Evolutionary conservation across 1,140 invertebrate genomes (phyloP).

Genomic region (Plectrocnemia conspersa): DNA sequence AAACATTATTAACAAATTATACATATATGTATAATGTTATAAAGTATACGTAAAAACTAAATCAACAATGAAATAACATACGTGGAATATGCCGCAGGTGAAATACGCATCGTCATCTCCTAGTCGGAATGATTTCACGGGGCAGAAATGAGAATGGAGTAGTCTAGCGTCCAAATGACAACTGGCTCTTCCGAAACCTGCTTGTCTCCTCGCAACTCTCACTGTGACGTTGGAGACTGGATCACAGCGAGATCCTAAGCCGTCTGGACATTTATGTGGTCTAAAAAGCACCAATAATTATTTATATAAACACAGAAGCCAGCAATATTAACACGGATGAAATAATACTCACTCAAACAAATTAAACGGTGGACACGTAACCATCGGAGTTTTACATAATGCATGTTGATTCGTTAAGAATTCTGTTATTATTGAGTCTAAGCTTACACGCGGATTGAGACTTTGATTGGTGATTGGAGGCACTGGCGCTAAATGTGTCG

Average conservation of each 20-base stretch:
- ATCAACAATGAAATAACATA: constrained; percentile 31
- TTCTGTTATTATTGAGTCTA: constrained; percentile 92
- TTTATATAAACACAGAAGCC: constrained; percentile 7
- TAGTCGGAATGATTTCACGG: constrained; percentile 74
- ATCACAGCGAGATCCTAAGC: constrained; percentile 66
- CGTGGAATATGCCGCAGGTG: constrained; percentile 61
- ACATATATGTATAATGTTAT: not conserved
- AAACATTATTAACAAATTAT: no score
- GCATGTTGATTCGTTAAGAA: constrained; percentile 94
- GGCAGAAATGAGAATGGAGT: constrained; percentile 85
- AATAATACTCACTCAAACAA: constrained; percentile 64
- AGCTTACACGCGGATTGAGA: constrained; percentile 56
- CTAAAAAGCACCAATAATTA: constrained; percentile 45
- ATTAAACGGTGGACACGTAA: constrained; percentile 87
- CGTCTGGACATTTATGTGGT: constrained; percentile 89
- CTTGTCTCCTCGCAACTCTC: constrained; percentile 52
- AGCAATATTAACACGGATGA: not conserved
- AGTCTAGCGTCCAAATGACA: constrained; percentile 70
- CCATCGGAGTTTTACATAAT: constrained; percentile 88
- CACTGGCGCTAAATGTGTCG: constrained; percentile 23
- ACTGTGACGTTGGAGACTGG: constrained; percentile 69
- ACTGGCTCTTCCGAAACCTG: constrained; percentile 55
- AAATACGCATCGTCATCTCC: constrained; percentile 76
- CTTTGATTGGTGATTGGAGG: constrained; percentile 29
- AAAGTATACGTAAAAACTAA: constrained; percentile 1